A percentile compares a stretch with the other conserved stretches of the same genome.
phyloP scores from a whole-genome alignment of 2,113 vertebrate genomes.

The Heterocephalus glaber region DNA sequence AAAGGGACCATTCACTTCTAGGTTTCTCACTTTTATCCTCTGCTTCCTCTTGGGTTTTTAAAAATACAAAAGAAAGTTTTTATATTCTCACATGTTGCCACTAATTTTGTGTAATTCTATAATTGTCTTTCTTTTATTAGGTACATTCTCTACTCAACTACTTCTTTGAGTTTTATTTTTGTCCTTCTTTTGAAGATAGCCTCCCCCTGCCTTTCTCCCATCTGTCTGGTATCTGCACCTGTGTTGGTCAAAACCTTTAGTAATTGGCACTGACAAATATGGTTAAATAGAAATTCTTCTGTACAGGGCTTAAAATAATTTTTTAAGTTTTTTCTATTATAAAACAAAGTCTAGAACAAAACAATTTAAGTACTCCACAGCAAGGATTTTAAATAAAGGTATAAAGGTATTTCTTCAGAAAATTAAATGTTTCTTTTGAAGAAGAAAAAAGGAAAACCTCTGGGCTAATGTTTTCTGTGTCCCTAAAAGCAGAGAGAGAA shows the following conservation, averaged over 20 bases:
- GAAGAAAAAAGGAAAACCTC: background rate
- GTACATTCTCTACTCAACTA: slow-evolving; percentile 34
- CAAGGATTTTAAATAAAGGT: background rate
- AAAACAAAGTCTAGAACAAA: background rate
- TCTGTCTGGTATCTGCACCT: background rate
- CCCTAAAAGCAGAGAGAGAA: background rate
- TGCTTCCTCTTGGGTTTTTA: slow-evolving; percentile 36
- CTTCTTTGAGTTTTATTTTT: slow-evolving; percentile 11
- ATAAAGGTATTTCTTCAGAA: slow-evolving; percentile 39
- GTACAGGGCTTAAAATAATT: background rate
- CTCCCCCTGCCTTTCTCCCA: background rate
- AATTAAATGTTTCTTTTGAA: slow-evolving; percentile 54
- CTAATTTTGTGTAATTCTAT: background rate
- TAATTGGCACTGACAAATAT: background rate
- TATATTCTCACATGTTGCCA: background rate
- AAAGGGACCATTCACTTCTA: slow-evolving; percentile 1
- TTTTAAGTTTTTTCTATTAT: background rate
- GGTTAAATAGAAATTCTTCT: slow-evolving; percentile 43
- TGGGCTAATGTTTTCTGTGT: background rate
- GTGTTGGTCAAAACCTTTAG: background rate
- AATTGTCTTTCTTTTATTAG: slow-evolving; percentile 41
- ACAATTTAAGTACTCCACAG: background rate
- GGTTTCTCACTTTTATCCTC: background rate
- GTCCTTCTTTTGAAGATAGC: background rate
- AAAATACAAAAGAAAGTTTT: slow-evolving; percentile 38